A percentile compares a stretch with the other conserved stretches of the same genome.
Conservation (phyloP, 2,797 vertebrate genomes). For the Sebastes oblongus region DNA sequence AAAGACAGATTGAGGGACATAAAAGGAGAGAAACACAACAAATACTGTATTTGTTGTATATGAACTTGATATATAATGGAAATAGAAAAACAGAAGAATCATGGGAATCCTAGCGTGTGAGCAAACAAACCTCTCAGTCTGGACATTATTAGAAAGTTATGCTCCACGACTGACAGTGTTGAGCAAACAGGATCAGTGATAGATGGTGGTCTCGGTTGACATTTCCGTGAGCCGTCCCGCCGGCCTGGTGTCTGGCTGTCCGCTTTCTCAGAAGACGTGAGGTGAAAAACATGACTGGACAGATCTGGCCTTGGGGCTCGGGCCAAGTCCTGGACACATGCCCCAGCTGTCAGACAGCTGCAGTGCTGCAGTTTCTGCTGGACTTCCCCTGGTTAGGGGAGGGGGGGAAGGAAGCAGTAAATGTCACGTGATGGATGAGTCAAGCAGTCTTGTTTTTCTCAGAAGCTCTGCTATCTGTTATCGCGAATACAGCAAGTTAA, state of each 20-base stretch:
- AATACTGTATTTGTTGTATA: background rate
- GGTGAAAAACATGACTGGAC: slow-evolving; percentile 43
- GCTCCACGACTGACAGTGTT: background rate
- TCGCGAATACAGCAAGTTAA: background rate
- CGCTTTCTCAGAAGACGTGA: slow-evolving; percentile 7
- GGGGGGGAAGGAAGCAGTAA: background rate
- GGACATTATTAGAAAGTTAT: background rate
- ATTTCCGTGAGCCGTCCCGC: slow-evolving; percentile 19
- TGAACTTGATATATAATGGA: background rate
- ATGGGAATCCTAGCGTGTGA: background rate
- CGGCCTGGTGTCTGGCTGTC: slow-evolving; percentile 1
- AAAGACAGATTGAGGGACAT: background rate
- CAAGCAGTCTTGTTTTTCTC: slow-evolving; percentile 4
- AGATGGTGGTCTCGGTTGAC: slow-evolving; percentile 14
- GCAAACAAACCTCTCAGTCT: background rate
- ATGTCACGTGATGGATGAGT: slow-evolving; percentile 8
- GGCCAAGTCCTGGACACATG: slow-evolving; percentile 37
- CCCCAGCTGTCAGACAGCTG: slow-evolving; percentile 36
- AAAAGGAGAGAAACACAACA: background rate
- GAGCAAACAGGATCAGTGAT: slow-evolving; percentile 11
- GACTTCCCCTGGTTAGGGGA: slow-evolving; percentile 1
- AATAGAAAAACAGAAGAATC: background rate
- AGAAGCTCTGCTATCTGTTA: background rate
- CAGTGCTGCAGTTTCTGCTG: slow-evolving; percentile 31
- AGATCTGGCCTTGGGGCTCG: slow-evolving; percentile 7